Base-by-base conservation (phyloP, 2,797 vertebrate genomes). In the Pangasius sanitwongsei region DNA sequence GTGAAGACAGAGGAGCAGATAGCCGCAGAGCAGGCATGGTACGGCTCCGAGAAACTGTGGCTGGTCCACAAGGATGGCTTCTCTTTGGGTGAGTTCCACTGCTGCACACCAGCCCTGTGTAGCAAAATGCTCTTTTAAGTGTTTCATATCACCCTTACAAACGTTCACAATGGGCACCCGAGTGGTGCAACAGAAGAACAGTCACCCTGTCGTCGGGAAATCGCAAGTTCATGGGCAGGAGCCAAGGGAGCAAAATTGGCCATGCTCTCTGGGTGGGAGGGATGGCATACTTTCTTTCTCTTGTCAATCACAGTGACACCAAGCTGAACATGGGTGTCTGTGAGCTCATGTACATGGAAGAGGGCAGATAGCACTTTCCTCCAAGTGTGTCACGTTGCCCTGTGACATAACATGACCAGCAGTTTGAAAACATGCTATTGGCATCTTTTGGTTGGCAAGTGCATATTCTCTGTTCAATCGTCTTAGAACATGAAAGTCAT, bases 1-100 rank as follows among this genome's bases (percentile, higher is more conserved):
- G 97, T 97, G 87, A 99, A 99, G 95, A 98, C 98, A 0, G 98
- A 99, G 92, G 98, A 99, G 93, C 98, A 99, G 96, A 98, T 98
- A 0, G 96, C 97, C 0, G 97, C 97, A 0, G 98, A 99, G 92
- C 98, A 99, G 93, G 97, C 97, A 90, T 99, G 98, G 98, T 98
- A 97, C 2, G 98, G 98, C 93, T 97, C 98, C 0, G 98, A 99
- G 93, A 99, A 99, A 89, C 97, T 98, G 93, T 99, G 98, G 98
- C 97, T 99, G 89, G 96, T 98, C 94, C 98, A 99, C 95, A 98
- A 96, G 91, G 97, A 99, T 86, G 98, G 98, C 87, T 99, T 99
- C 95, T 98, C 98, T 59, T 94, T 99, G 91, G 98, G 98, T 99
- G 93, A 97, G 97, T 94, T 81, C 15, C 4, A 16, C 34, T 53